These are phyloP conservation scores for Percina caprodes DNA, from an alignment of 2,113 vertebrate genomes.

Conservation along the genomic window DNA sequence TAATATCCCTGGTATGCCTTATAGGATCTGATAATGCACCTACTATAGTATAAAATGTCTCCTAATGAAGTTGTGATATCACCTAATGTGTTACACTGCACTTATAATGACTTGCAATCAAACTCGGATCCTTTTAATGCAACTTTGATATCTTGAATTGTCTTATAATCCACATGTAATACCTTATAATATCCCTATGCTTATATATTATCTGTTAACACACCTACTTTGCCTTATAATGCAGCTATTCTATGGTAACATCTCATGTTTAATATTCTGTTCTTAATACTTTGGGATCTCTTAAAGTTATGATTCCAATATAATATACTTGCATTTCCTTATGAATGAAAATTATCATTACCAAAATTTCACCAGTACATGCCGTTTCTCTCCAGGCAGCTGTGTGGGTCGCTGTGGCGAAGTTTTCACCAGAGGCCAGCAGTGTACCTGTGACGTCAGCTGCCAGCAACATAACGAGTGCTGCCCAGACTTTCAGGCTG, in stretches of 20 bases:
- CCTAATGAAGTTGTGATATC: not conserved
- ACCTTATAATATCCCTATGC: not conserved
- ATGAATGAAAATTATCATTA: not conserved
- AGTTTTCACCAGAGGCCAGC: constrained; percentile 87
- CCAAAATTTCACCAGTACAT: not conserved
- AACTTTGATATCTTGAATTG: not conserved
- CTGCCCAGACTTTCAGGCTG: constrained; percentile 89
- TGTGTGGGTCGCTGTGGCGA: constrained; percentile 93
- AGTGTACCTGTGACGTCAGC: constrained; percentile 90
- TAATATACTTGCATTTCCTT: no score
- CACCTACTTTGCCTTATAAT: not conserved
- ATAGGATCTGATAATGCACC: not conserved
- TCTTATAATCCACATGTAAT: not conserved
- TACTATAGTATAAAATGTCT: not conserved
- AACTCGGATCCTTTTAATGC: not conserved
- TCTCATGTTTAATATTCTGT: not conserved
- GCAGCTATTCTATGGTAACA: not conserved
- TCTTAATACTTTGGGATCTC: not conserved
- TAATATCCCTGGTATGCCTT: no score
- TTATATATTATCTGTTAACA: not conserved
- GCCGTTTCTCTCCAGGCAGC: constrained; percentile 70
- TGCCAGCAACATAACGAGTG: constrained; percentile 90
- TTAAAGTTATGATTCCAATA: not conserved
- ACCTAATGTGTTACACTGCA: not conserved
- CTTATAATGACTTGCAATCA: not conserved